Evolutionary conservation across 2,888 invertebrate species (phyloP), one percentile per base, ranked within the genome.

Genomic region (Seira sanloemensis): DNA sequence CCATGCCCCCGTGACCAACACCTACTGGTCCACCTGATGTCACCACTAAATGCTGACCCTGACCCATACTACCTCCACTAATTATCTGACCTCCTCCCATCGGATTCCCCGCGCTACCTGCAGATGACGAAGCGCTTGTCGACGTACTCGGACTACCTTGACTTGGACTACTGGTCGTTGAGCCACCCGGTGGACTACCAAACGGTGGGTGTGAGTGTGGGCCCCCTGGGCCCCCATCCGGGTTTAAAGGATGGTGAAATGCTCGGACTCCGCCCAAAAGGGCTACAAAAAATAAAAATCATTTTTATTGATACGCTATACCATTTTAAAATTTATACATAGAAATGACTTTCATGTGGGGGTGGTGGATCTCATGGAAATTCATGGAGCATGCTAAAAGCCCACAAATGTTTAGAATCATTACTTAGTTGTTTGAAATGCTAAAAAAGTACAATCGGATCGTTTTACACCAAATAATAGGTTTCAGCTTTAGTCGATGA

Each of bases 171-270:
- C 88, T 88, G 27, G 88, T 86, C 50, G 88, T 82, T 71, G 88
- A 88, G 58, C 87, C 88, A 62, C 84, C 78, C 19, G 88, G 88
- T 21, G 88, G 88, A 86, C 86, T 86, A 19, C 87, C 85, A 68
- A 88, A 88, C 50, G 85, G 88, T 65, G 88, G 88, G 62, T 87
- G 87, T 68, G 85, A 85, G 58, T 87, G 87, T 73, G 85, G 86
- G 37, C 87, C 87, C 62, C 84, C 87, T 37, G 71, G 71, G 18
- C 81, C 81, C 74, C 79, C 87, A 27, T 88, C 86, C 54, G 88
- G 88, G 80, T 84, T 86, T 75, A 89, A 88, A 27, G 88, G 89
- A 84, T 88, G 89, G 74, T 88, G 88, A 79, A 89, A 89, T 65
- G 89, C 86, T 76, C 89, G 76, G 54, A 86, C 89, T 19, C 89